Conservation (phyloP, 2,888 invertebrate genomes). For the Plagodis pulveraria region DNA sequence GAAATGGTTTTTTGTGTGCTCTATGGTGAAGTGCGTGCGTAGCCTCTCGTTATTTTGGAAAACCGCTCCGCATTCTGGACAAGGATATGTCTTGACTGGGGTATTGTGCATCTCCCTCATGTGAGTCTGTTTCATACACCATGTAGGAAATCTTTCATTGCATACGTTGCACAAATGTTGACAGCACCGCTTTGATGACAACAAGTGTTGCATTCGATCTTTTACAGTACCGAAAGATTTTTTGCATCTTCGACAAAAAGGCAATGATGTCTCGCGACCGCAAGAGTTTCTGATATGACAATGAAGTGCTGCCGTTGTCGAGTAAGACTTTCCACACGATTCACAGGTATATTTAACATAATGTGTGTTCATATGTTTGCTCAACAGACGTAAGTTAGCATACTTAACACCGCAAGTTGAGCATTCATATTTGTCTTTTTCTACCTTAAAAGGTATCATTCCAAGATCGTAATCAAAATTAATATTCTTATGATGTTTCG, state of each 20-base stretch:
- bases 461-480: slow-evolving; percentile 48
- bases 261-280: slow-evolving; percentile 37
- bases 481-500: slow-evolving; percentile 44
- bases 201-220: slow-evolving; percentile 47
- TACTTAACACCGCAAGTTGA: slow-evolving; percentile 50
- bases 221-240: slow-evolving; percentile 45
- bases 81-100: slow-evolving; percentile 41
- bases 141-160: slow-evolving; percentile 48
- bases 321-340: slow-evolving; percentile 56
- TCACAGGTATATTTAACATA: slow-evolving; percentile 55
- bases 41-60: slow-evolving; percentile 43
- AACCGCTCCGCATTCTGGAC: slow-evolving; percentile 52
- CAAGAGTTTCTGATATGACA: slow-evolving; percentile 47
- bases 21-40: slow-evolving; percentile 48
- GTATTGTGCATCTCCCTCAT: slow-evolving; percentile 43
- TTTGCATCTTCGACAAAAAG: slow-evolving; percentile 51
- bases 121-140: slow-evolving; percentile 49
- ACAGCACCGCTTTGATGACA: slow-evolving; percentile 47
- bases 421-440: slow-evolving; percentile 46
- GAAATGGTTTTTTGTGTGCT: slow-evolving; percentile 49
- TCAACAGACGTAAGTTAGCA: slow-evolving; percentile 48
- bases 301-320: slow-evolving; percentile 42
- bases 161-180: slow-evolving; percentile 50
- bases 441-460: slow-evolving; percentile 52
- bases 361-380: slow-evolving; percentile 56